Conservation (phyloP, 2,888 invertebrate genomes). For the Nymphalis urticae region DNA sequence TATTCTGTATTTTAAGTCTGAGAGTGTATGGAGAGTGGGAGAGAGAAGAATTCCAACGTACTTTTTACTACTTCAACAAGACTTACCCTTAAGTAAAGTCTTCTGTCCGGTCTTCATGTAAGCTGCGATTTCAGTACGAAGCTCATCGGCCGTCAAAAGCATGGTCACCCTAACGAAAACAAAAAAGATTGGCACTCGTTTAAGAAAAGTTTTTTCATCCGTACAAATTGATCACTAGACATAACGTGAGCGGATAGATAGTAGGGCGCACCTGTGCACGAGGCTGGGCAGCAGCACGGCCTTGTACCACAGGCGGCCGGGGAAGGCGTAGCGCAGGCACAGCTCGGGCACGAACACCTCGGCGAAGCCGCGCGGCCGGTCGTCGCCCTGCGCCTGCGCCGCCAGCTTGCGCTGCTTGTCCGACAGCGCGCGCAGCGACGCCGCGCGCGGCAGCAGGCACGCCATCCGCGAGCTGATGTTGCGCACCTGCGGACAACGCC, state of each 20-base stretch:
- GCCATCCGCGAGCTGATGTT: constrained; percentile 69
- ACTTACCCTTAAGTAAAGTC: constrained; percentile 49
- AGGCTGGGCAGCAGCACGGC: constrained; percentile 91
- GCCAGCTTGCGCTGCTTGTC: constrained; percentile 65
- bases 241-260: too few relatives aligned
- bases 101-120: constrained; percentile 51
- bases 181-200: not conserved
- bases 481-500: too few relatives aligned
- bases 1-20: too few relatives aligned
- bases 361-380: constrained; percentile 66
- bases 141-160: constrained; percentile 87
- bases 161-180: constrained; percentile 65
- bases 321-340: constrained; percentile 86
- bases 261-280: constrained; percentile 84
- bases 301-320: constrained; percentile 91
- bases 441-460: constrained; percentile 69
- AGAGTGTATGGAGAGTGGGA: too few relatives aligned
- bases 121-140: constrained; percentile 80
- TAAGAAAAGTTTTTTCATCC: too few relatives aligned
- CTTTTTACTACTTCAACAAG: not conserved
- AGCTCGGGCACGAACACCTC: constrained; percentile 94
- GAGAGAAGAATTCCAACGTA: too few relatives aligned
- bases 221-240: too few relatives aligned
- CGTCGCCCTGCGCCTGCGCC: constrained; percentile 69
- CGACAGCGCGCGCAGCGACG: constrained; percentile 59